A percentile compares a stretch with the other conserved stretches of the same genome.
These are phyloP conservation scores for Cladorhizidae sp. DNA, from an alignment of 37 sponge, comb jelly and placozoan genomes.

Conservation along the genomic window DNA sequence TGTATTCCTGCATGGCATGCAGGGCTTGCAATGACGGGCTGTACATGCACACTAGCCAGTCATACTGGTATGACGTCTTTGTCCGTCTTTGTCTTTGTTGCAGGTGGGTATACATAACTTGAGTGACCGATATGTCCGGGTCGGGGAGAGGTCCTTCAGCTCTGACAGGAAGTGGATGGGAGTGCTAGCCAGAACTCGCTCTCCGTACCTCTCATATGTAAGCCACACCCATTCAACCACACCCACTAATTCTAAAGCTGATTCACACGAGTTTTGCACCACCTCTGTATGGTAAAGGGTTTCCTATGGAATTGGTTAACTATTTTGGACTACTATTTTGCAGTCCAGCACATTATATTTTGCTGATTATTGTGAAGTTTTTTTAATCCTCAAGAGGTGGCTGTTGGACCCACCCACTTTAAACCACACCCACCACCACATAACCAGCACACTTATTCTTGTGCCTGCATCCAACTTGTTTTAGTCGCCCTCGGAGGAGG, in stretches of 20 bases:
- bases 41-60: not conserved
- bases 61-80: not conserved
- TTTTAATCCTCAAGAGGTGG: too few relatives aligned
- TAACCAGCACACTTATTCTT: too few relatives aligned
- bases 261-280: not conserved
- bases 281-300: not conserved
- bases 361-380: too few relatives aligned
- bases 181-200: conserved; percentile 53
- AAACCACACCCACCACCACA: not conserved
- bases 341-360: too few relatives aligned
- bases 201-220: conserved; percentile 22
- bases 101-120: conserved; percentile 60
- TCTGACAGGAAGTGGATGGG: conserved; percentile 97
- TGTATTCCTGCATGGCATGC: too few relatives aligned
- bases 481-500: conserved; percentile 5
- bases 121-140: conserved; percentile 67
- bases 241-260: not conserved
- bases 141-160: conserved; percentile 87
- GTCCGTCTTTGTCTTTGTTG: not conserved
- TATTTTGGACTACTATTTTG: too few relatives aligned
- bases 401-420: too few relatives aligned
- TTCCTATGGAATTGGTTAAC: too few relatives aligned
- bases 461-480: not conserved
- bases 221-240: conserved; percentile 26
- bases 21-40: too few relatives aligned